These are phyloP conservation scores for Trachythela sp. DNA, from an alignment of 64 coral and sea anemone genomes.

Conservation along the genomic window DNA sequence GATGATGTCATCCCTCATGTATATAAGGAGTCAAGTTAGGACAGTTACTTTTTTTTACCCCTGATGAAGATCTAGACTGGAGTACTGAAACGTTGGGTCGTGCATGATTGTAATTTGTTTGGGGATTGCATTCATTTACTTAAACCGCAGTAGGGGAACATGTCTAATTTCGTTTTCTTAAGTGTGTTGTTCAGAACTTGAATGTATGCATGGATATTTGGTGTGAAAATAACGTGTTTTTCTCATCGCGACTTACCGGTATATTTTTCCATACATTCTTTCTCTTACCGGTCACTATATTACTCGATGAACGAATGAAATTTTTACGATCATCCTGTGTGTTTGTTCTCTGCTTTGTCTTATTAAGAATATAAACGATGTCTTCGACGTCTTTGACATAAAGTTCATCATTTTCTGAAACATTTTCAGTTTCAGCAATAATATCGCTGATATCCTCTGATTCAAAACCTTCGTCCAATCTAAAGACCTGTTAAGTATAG, in stretches of 20 bases:
- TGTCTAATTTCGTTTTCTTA: too few species aligned
- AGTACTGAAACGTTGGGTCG: too few species aligned
- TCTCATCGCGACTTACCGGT: background rate
- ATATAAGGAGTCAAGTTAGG: too few species aligned
- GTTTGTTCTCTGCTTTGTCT: background rate
- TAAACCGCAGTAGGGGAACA: too few species aligned
- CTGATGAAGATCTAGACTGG: too few species aligned
- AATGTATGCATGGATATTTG: too few species aligned
- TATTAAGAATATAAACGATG: background rate
- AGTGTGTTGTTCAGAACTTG: too few species aligned
- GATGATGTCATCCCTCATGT: too few species aligned
- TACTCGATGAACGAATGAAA: conserved; percentile 3
- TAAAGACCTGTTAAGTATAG: background rate
- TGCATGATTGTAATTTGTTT: too few species aligned
- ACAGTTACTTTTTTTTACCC: too few species aligned
- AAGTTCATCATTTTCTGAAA: background rate
- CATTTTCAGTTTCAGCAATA: background rate
- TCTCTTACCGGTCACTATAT: background rate
- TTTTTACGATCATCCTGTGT: background rate
- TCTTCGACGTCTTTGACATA: background rate
- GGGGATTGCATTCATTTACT: too few species aligned
- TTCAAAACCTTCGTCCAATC: background rate
- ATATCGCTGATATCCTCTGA: background rate
- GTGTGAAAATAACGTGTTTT: too few species aligned
- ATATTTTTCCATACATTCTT: background rate